A percentile compares a stretch with the other conserved stretches of the same genome.
Conservation (phyloP, 2,888 invertebrate species). For the Hirudinaria manillensis region DNA sequence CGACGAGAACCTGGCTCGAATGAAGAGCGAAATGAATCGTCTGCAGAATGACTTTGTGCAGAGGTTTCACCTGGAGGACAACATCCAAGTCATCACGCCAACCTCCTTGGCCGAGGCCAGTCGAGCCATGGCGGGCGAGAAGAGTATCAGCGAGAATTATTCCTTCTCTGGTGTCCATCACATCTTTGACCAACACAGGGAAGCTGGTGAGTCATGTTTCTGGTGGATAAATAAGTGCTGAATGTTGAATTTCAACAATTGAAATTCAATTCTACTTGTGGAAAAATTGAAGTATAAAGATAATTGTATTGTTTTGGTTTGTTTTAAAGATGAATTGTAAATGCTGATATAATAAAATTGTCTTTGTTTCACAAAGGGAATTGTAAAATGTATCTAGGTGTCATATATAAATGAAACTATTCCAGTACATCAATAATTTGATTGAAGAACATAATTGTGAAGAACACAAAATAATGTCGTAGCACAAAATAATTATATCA, state of each 20-base stretch:
- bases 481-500: too few relatives aligned
- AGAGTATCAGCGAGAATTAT: conserved; percentile 71
- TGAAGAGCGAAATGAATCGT: conserved; percentile 8
- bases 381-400: too few relatives aligned
- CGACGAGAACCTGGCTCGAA: conserved; percentile 14
- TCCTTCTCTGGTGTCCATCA: conserved; percentile 80
- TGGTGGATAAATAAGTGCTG: not conserved
- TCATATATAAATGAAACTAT: too few relatives aligned
- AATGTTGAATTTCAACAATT: not conserved
- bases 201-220: conserved; percentile 44
- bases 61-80: conserved; percentile 17
- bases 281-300: not conserved
- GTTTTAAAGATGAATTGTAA: too few relatives aligned
- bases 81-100: conserved; percentile 55
- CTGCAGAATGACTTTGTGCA: conserved; percentile 22
- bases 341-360: too few relatives aligned
- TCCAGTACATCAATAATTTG: too few relatives aligned
- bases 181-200: conserved; percentile 70
- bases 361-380: too few relatives aligned
- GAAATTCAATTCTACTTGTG: not conserved
- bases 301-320: too few relatives aligned
- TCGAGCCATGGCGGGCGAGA: conserved; percentile 63
- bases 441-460: too few relatives aligned
- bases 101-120: conserved; percentile 59
- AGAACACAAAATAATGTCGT: too few relatives aligned